These are phyloP conservation scores for Osmoderma eremita DNA, from an alignment of 2,888 invertebrate genomes.

Conservation along the genomic window DNA sequence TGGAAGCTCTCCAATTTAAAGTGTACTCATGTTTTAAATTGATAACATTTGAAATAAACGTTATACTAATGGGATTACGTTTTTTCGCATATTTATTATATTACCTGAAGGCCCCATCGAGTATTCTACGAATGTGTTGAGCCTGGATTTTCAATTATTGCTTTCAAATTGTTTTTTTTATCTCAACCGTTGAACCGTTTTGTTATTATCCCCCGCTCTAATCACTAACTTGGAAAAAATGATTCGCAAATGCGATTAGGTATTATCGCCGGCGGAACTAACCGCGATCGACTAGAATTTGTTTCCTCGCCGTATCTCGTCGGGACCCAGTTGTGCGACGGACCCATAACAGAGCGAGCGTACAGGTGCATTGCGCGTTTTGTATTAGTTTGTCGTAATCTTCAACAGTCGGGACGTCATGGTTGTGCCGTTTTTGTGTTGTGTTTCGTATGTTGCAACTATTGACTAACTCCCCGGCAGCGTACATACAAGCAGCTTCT, in stretches of 20 bases:
- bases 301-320: slow-evolving; percentile 1
- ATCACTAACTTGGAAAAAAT: neutral
- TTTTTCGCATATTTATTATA: too few species aligned
- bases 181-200: too few species aligned
- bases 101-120: too few species aligned
- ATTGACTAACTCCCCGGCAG: neutral
- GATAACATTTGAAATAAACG: too few species aligned
- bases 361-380: slow-evolving; percentile 1
- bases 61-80: too few species aligned
- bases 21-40: too few species aligned
- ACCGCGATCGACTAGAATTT: neutral
- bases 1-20: too few species aligned
- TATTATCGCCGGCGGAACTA: slow-evolving; percentile 5
- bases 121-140: too few species aligned
- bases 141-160: neutral
- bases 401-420: too few species aligned
- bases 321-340: slow-evolving; percentile 2
- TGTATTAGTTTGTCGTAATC: neutral
- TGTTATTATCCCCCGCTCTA: neutral
- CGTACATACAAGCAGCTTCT: neutral
- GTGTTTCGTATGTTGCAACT: neutral
- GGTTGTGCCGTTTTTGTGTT: neutral
- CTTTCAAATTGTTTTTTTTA: too few species aligned
- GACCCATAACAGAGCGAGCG: neutral
- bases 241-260: neutral